A percentile compares a stretch with the other conserved stretches of the same genome.
Conservation (phyloP, 2,113 vertebrate genomes). For the Atlantisia rogersi region DNA sequence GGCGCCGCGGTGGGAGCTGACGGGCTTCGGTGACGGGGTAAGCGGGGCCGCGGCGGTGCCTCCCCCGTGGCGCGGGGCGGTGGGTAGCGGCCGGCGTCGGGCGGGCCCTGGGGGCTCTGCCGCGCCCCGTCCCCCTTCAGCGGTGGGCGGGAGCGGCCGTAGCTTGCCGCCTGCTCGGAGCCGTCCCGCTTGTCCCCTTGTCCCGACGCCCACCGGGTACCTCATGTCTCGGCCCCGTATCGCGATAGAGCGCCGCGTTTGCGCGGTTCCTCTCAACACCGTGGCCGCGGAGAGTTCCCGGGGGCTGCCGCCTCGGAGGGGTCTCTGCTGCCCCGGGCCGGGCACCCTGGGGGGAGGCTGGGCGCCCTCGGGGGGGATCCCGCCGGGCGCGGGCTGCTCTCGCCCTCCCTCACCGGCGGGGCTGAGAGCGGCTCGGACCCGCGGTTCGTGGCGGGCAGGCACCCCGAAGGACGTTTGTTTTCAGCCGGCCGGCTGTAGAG, state of each 20-base stretch:
- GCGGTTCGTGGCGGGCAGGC: no score
- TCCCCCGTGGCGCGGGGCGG: not conserved
- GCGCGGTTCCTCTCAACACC: not conserved
- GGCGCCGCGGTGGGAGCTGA: not conserved
- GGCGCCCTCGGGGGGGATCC: no score
- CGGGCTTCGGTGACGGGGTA: not conserved
- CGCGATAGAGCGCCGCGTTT: not conserved
- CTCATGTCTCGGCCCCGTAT: not conserved
- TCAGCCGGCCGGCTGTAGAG: rapidly evolving
- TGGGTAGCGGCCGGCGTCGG: not conserved
- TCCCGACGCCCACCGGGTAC: not conserved
- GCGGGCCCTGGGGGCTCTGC: not conserved
- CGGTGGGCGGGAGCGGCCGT: not conserved
- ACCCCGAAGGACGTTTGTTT: not conserved
- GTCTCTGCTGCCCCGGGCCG: no score
- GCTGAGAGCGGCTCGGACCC: no score
- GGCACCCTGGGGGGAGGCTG: no score
- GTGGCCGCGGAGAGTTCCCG: not conserved
- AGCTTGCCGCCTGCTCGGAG: no score
- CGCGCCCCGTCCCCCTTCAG: not conserved
- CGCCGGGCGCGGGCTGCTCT: no score
- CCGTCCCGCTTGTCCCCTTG: no score
- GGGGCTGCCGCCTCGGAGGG: no score
- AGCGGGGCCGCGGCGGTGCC: not conserved
- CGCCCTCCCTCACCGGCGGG: not conserved